Conservation (phyloP, 2,797 vertebrate genomes). For the Saxicola maurus region DNA sequence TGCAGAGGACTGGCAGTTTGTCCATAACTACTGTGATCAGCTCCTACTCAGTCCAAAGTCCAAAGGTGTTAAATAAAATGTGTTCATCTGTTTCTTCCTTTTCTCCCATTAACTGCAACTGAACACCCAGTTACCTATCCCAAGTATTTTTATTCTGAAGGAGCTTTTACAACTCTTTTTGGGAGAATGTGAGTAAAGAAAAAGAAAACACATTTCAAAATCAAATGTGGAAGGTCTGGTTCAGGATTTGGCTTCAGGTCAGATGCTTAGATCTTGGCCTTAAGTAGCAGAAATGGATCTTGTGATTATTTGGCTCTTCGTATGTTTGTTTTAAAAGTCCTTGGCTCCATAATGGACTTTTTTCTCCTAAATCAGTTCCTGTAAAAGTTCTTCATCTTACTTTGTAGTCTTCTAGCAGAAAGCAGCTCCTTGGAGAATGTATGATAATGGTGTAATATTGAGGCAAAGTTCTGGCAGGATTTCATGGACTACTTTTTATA, state of each 20-base stretch:
- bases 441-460: not conserved
- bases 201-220: not conserved
- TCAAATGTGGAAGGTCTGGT: not conserved
- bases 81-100: not conserved
- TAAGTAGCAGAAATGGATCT: not conserved
- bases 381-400: not conserved
- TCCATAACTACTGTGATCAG: not conserved
- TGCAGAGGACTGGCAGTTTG: not conserved
- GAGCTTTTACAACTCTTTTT: not conserved
- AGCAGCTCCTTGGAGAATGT: not conserved
- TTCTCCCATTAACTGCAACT: not conserved
- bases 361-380: not conserved
- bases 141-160: not conserved
- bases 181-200: not conserved
- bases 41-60: not conserved
- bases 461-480: constrained; percentile 3
- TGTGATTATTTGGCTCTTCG: not conserved
- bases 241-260: not conserved
- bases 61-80: not conserved
- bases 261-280: not conserved
- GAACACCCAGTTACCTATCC: not conserved
- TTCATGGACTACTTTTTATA: not conserved
- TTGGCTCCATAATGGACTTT: not conserved
- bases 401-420: not conserved
- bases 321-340: not conserved